phyloP scores from a whole-genome alignment of 2,797 vertebrate genomes.

The Cynodonichthys magdalenae region DNA sequence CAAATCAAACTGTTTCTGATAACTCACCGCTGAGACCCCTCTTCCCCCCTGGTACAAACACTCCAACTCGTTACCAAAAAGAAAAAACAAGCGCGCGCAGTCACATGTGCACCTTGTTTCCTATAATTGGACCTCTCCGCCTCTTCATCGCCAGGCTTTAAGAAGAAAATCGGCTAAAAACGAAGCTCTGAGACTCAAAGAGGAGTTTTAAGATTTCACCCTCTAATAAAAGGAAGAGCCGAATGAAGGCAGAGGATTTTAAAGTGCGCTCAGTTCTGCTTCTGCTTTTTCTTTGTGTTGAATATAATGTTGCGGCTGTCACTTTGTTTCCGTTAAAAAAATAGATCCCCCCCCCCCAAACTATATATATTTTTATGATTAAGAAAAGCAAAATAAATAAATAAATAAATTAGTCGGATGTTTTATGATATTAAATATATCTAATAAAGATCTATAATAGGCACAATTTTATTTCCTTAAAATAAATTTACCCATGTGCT shows the following conservation, averaged over 20 bases:
- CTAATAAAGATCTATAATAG: no score
- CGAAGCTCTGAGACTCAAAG: background rate
- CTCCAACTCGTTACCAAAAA: background rate
- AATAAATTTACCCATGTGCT: no score
- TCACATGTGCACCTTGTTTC: conserved; percentile 67
- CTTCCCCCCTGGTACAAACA: conserved; percentile 7
- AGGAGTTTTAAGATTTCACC: background rate
- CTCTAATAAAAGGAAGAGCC: background rate
- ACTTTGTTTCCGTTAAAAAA: conserved; percentile 1
- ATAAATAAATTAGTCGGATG: background rate
- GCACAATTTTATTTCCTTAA: no score
- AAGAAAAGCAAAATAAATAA: fast-evolving
- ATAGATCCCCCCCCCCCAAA: no score
- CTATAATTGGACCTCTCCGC: conserved; percentile 56
- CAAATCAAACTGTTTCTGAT: background rate
- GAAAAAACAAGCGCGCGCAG: background rate
- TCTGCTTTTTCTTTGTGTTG: background rate
- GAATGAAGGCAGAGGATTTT: background rate
- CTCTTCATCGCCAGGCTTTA: background rate
- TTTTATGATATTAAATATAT: background rate
- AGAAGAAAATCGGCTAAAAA: background rate
- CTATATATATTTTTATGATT: no score
- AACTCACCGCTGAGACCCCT: conserved; percentile 1
- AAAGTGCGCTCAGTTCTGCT: background rate
- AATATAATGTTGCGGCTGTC: background rate